A percentile compares a stretch with the other conserved stretches of the same genome.
phyloP scores from a whole-genome alignment of 2,113 vertebrate species.

The Dipodomys merriami region DNA sequence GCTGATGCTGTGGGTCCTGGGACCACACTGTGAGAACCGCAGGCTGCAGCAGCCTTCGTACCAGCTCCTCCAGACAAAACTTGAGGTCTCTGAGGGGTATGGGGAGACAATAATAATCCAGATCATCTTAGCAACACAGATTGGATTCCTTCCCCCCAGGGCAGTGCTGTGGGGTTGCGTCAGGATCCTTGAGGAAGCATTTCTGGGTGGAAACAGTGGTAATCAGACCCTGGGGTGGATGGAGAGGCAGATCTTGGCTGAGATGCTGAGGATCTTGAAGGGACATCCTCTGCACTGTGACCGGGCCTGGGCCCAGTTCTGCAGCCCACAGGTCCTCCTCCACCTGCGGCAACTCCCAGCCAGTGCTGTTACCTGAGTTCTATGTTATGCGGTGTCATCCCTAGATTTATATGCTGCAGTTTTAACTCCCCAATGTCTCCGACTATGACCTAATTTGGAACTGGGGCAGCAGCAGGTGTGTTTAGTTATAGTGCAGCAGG shows the following conservation, averaged over 20 bases:
- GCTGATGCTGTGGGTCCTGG: no score
- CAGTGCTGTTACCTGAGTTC: no score
- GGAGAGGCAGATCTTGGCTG: not conserved
- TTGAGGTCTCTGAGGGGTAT: not conserved
- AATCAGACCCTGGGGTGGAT: conserved; percentile 33
- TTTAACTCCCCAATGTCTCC: no score
- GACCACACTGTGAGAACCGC: no score
- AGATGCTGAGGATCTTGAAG: not conserved
- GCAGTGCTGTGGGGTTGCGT: not conserved
- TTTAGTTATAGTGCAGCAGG: no score
- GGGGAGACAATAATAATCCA: not conserved
- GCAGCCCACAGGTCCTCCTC: not conserved
- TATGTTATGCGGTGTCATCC: no score
- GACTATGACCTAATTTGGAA: no score
- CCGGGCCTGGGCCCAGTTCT: not conserved
- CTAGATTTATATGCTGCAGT: no score
- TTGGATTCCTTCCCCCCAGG: not conserved
- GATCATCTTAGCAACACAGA: not conserved
- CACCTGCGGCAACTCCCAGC: not conserved
- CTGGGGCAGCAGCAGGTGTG: no score
- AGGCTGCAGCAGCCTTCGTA: no score
- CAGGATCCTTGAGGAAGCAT: not conserved
- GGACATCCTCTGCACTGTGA: no score
- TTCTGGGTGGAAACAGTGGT: conserved; percentile 20
- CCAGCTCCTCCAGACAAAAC: not conserved